These are phyloP conservation scores for Drosophila formosana DNA, from an alignment of 2,888 invertebrate genomes.

Conservation along the genomic window DNA sequence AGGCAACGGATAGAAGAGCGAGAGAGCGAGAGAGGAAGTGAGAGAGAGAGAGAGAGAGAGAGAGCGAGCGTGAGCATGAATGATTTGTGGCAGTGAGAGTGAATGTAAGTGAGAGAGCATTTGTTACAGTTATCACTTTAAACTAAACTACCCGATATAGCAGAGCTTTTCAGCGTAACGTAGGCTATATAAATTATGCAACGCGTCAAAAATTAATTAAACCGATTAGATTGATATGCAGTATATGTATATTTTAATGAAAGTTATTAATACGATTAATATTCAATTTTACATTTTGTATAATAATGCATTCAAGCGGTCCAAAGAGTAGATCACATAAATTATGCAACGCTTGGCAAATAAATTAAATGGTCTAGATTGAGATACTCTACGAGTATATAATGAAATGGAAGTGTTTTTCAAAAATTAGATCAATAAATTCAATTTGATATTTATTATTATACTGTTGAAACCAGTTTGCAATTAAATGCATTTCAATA, in stretches of 20 bases:
- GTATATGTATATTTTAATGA: no score
- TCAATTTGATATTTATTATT: not conserved
- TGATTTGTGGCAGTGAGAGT: constrained; percentile 36
- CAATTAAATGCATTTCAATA: not conserved
- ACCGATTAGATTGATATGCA: no score
- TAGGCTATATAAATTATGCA: not conserved
- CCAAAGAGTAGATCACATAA: constrained; percentile 6
- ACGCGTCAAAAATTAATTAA: not conserved
- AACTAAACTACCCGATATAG: constrained; percentile 42
- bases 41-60: constrained; percentile 13
- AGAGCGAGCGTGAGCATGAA: constrained; percentile 22
- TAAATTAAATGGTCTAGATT: not conserved
- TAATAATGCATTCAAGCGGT: constrained; percentile 15
- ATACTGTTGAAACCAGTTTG: not conserved
- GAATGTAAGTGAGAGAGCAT: constrained; percentile 32
- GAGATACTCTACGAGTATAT: not conserved
- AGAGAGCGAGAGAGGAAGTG: constrained; percentile 10
- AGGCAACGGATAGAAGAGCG: constrained; percentile 10
- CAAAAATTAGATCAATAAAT: not conserved
- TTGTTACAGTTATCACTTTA: constrained; percentile 38
- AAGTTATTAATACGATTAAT: no score
- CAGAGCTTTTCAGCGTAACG: constrained; percentile 44
- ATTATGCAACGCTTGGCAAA: not conserved
- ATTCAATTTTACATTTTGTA: no score
- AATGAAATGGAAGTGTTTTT: not conserved